phyloP scores from a whole-genome alignment of 2,888 invertebrate species.

The Synanthedon andrenaeformis region DNA sequence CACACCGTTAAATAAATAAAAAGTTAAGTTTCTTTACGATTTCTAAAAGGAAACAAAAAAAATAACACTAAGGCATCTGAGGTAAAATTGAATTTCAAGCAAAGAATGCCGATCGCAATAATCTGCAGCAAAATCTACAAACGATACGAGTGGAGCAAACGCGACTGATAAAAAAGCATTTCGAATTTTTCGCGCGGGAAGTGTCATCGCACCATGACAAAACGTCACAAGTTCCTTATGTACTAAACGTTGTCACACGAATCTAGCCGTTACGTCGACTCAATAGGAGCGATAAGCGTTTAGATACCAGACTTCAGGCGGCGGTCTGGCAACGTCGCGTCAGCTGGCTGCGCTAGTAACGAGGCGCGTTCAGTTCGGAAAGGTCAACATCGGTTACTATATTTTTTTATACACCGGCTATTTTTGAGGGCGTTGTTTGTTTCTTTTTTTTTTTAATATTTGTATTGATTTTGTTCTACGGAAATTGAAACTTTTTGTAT shows the following conservation, averaged over 20 bases:
- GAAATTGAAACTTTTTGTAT: too few species aligned
- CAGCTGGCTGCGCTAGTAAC: constrained; percentile 65
- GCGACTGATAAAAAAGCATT: constrained; percentile 65
- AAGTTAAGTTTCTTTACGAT: too few species aligned
- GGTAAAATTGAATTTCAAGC: too few species aligned
- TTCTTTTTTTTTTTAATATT: constrained; percentile 34
- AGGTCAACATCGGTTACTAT: constrained; percentile 66
- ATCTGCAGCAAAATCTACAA: constrained; percentile 19
- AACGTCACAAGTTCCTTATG: constrained; percentile 61
- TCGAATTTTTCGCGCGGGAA: constrained; percentile 71
- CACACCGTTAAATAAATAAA: too few species aligned
- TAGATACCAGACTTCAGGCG: constrained; percentile 32
- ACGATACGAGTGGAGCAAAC: constrained; percentile 13
- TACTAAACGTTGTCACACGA: constrained; percentile 38
- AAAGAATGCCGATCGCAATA: constrained; percentile 6
- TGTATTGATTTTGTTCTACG: background rate
- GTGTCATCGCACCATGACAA: constrained; percentile 38
- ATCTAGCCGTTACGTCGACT: constrained; percentile 23
- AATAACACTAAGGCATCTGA: too few species aligned
- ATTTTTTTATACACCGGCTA: constrained; percentile 51
- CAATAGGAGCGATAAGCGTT: constrained; percentile 57
- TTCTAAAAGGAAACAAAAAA: too few species aligned
- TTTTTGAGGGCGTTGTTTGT: constrained; percentile 48
- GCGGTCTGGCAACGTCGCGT: constrained; percentile 63
- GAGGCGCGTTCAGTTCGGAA: constrained; percentile 56